phyloP scores from a whole-genome alignment of 2,888 invertebrate genomes.

The Pasiphila rectangulata region DNA sequence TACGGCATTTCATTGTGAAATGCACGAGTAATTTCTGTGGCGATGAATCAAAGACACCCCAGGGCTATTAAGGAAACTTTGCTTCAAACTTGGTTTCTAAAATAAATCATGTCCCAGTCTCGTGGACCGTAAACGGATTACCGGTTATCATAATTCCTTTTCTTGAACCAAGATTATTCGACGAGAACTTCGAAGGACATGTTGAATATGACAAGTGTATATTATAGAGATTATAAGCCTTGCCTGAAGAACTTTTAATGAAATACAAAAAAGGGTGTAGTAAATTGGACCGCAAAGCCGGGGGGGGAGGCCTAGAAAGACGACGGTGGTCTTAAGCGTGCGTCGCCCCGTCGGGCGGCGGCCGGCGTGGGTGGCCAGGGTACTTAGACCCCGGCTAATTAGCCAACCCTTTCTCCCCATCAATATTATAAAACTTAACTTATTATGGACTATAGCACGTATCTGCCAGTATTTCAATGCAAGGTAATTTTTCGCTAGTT shows the following conservation, averaged over 20 bases:
- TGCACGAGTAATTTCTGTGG: background rate
- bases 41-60: conserved; percentile 15
- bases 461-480: background rate
- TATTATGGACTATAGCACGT: conserved; percentile 2
- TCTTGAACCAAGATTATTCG: conserved; percentile 14
- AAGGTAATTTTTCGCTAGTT: too few species aligned
- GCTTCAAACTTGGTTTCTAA: conserved; percentile 15
- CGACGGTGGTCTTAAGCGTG: conserved; percentile 22
- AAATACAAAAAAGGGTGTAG: conserved; percentile 50
- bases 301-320: conserved; percentile 33
- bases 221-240: conserved; percentile 45
- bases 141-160: conserved; percentile 23
- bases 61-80: conserved; percentile 17
- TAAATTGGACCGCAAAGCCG: conserved; percentile 46
- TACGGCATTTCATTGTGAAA: too few species aligned
- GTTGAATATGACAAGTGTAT: conserved; percentile 16
- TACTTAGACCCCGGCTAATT: conserved; percentile 13
- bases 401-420: conserved; percentile 12
- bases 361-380: background rate
- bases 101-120: conserved; percentile 26
- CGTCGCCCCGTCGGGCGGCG: background rate
- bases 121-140: conserved; percentile 18
- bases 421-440: conserved; percentile 15
- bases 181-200: conserved; percentile 1
- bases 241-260: conserved; percentile 51